phyloP scores from a whole-genome alignment of 2,888 invertebrate species.

The Diaphora mendica region DNA sequence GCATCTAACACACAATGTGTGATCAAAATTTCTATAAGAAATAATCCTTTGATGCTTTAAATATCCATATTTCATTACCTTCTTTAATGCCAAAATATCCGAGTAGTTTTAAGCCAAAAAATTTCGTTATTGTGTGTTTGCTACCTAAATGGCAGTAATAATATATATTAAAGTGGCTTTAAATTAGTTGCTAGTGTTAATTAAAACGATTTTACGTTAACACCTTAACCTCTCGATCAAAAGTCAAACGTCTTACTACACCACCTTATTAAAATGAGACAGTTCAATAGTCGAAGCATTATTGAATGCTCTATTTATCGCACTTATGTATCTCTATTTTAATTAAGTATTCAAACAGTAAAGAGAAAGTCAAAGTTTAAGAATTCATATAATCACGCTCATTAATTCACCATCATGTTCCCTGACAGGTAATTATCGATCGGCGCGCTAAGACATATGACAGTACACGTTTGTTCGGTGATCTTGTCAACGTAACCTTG shows the following conservation, averaged over 20 bases:
- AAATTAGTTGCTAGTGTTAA: not conserved
- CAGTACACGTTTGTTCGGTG: slow-evolving; percentile 58
- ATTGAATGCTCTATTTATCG: slow-evolving; percentile 1
- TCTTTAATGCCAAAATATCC: not conserved
- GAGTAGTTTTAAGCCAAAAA: not conserved
- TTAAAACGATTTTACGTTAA: not conserved
- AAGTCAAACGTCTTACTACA: not conserved
- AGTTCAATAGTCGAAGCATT: not conserved
- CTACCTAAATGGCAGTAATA: no score
- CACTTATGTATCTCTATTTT: not conserved
- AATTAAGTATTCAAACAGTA: not conserved
- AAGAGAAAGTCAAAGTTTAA: slow-evolving; percentile 20
- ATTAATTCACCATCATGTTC: slow-evolving; percentile 54
- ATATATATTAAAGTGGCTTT: not conserved
- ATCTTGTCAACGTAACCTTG: slow-evolving; percentile 52
- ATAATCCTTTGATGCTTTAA: no score
- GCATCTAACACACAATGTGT: no score
- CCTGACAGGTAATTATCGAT: slow-evolving; percentile 59
- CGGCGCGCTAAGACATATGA: slow-evolving; percentile 52
- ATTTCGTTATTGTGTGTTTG: not conserved
- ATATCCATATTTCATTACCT: no score
- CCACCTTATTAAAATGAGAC: not conserved
- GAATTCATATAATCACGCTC: slow-evolving; percentile 47
- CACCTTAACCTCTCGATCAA: not conserved
- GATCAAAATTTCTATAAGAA: no score